These are phyloP conservation scores for Empidonax alnorum DNA, from an alignment of 2,113 vertebrate species.

Conservation along the genomic window DNA sequence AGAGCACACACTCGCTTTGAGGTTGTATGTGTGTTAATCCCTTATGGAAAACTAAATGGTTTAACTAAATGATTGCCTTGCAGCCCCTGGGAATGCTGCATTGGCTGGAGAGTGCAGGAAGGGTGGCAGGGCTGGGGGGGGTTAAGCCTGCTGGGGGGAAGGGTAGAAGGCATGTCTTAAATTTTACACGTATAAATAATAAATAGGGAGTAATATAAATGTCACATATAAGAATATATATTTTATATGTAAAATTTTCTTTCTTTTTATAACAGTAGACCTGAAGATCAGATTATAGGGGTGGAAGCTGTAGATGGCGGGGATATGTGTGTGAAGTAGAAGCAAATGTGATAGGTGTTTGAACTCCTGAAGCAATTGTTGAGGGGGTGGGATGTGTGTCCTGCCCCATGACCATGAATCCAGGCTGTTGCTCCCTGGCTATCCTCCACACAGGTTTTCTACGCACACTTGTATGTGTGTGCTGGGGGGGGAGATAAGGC, in stretches of 20 bases:
- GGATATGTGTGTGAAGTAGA: not conserved
- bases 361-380: slow-evolving; percentile 19
- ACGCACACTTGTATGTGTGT: not conserved
- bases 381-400: not conserved
- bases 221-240: not conserved
- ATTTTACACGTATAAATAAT: not conserved
- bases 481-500: slow-evolving; percentile 32
- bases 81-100: slow-evolving; percentile 2
- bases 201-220: not conserved
- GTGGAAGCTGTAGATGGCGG: not conserved
- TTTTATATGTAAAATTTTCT: not conserved
- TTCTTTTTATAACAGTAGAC: not conserved
- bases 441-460: not conserved
- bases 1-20: not conserved
- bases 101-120: not conserved
- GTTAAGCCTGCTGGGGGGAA: not conserved
- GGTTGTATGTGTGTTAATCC: slow-evolving; percentile 45
- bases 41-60: slow-evolving; percentile 45
- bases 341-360: not conserved
- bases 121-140: not conserved
- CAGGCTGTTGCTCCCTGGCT: not conserved
- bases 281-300: not conserved
- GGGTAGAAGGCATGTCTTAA: not conserved
- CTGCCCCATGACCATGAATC: not conserved
- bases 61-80: slow-evolving; percentile 47